phyloP scores from a whole-genome alignment of 2,797 vertebrate genomes.

The Corythornis leucogaster region DNA sequence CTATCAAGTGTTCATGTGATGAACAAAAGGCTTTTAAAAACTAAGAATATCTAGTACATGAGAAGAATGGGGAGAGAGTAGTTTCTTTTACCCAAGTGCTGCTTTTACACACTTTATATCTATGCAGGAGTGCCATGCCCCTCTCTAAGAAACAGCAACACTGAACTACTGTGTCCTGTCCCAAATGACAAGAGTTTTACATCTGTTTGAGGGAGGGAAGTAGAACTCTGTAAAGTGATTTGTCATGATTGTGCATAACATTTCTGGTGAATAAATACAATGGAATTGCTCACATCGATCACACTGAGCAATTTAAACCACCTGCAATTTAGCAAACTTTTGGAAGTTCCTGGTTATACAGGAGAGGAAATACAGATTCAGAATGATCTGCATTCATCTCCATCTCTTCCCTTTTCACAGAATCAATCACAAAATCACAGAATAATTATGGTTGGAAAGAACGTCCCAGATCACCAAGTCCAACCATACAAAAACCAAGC shows the following conservation, averaged over 20 bases:
- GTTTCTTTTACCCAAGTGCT: not conserved
- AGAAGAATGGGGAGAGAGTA: not conserved
- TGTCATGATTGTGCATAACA: not conserved
- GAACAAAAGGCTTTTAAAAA: not conserved
- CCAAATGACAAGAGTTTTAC: not conserved
- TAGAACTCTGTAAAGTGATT: not conserved
- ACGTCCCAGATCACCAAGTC: no score
- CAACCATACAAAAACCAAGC: no score
- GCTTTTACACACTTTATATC: not conserved
- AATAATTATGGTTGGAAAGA: no score
- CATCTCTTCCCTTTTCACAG: not conserved
- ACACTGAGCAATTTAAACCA: not conserved
- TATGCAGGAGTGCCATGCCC: not conserved
- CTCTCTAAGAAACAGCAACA: not conserved
- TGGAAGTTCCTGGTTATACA: not conserved
- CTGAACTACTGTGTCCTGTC: not conserved
- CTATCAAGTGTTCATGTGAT: not conserved
- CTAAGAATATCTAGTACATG: not conserved
- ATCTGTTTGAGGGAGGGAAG: not conserved
- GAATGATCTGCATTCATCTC: not conserved
- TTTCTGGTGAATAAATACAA: not conserved
- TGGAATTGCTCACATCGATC: not conserved
- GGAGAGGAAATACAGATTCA: not conserved
- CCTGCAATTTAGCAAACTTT: not conserved
- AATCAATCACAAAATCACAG: no score